A percentile compares a stretch with the other conserved stretches of the same genome.
Evolutionary conservation across 2,888 invertebrate species (phyloP).

Genomic region (Cryptus viduatorius): DNA sequence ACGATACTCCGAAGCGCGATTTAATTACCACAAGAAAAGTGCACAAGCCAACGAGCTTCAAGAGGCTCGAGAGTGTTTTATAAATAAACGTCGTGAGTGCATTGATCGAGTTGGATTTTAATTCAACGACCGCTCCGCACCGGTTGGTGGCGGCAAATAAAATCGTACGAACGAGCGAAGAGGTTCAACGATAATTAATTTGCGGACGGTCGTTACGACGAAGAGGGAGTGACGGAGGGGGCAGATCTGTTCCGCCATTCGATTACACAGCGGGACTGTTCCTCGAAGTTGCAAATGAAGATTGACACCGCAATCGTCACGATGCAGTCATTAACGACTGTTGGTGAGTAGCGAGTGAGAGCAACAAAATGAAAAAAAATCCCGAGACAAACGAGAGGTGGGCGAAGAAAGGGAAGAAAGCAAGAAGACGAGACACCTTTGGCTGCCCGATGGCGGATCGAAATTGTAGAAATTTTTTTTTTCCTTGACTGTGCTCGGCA

Average conservation of each 20-base stretch:
- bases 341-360: constrained; percentile 40
- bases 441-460: constrained; percentile 71
- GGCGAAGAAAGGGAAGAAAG: constrained; percentile 49
- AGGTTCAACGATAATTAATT: constrained; percentile 69
- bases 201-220: constrained; percentile 66
- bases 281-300: constrained; percentile 78
- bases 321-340: constrained; percentile 77
- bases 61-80: constrained; percentile 39
- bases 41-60: not conserved
- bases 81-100: constrained; percentile 48
- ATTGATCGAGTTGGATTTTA: constrained; percentile 56
- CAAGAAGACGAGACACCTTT: constrained; percentile 56
- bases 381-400: constrained; percentile 38
- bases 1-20: constrained; percentile 19
- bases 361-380: constrained; percentile 66
- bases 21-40: constrained; percentile 49
- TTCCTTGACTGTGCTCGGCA: constrained; percentile 57
- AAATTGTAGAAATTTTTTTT: constrained; percentile 75
- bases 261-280: constrained; percentile 69
- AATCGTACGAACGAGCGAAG: constrained; percentile 50
- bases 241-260: constrained; percentile 61
- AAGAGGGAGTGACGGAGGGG: not conserved
- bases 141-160: constrained; percentile 58
- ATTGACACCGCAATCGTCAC: constrained; percentile 81
- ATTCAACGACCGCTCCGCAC: constrained; percentile 37